These are phyloP conservation scores for Lutjanus campechanus DNA, from an alignment of 2,797 vertebrate species.

Conservation along the genomic window DNA sequence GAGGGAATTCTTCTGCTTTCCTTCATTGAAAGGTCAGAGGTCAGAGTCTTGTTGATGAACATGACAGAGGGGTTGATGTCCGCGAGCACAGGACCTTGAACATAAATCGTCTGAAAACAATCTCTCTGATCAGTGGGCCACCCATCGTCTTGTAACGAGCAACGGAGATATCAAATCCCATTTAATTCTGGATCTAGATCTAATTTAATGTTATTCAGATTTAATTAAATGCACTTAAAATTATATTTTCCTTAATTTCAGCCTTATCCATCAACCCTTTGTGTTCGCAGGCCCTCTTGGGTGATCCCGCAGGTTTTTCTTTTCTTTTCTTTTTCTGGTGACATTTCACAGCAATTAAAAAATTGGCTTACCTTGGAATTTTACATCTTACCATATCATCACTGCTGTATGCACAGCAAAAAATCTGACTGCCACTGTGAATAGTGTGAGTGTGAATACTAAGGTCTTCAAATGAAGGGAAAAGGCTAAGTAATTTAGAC, in stretches of 20 bases:
- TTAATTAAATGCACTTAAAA: conserved; percentile 59
- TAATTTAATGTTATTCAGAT: conserved; percentile 55
- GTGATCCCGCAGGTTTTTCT: conserved; percentile 32
- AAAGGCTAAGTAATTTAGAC: conserved; percentile 40
- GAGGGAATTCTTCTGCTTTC: conserved; percentile 2
- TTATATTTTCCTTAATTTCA: conserved; percentile 40
- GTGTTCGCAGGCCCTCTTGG: conserved; percentile 35
- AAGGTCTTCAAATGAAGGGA: not conserved
- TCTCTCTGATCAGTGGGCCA: conserved; percentile 39
- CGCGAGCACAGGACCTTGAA: not conserved
- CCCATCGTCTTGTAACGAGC: conserved; percentile 30
- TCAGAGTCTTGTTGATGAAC: not conserved
- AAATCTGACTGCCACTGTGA: conserved; percentile 18
- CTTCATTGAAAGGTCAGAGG: conserved; percentile 24
- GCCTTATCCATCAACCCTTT: conserved; percentile 54
- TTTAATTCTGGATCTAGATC: conserved; percentile 31
- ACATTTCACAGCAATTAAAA: conserved; percentile 60
- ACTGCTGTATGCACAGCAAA: conserved; percentile 38
- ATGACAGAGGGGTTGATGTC: not conserved
- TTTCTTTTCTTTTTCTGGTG: conserved; percentile 21
- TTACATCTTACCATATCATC: conserved; percentile 17
- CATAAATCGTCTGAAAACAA: conserved; percentile 28
- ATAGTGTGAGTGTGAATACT: conserved; percentile 31
- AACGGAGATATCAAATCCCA: conserved; percentile 41
- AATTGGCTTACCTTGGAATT: conserved; percentile 33